These are phyloP conservation scores for Diarsia brunnea DNA, from an alignment of 2,888 invertebrate species.

Conservation along the genomic window DNA sequence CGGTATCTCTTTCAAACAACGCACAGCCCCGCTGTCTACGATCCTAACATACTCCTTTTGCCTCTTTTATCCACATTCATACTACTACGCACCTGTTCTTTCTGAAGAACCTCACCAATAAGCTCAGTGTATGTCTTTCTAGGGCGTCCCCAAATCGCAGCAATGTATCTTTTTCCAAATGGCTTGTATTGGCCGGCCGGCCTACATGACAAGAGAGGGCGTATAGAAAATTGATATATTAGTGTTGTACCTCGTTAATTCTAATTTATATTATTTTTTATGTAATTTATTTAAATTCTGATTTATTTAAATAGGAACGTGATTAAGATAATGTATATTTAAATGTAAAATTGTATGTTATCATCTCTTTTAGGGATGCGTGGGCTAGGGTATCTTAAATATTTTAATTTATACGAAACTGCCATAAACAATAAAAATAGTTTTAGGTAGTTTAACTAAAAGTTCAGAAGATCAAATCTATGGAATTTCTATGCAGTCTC, in stretches of 20 bases:
- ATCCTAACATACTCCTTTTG: too few relatives aligned
- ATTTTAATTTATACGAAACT: conserved; percentile 39
- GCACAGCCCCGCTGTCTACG: too few relatives aligned
- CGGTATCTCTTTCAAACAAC: too few relatives aligned
- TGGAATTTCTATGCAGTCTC: conserved; percentile 6
- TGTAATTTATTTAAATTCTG: conserved; percentile 47
- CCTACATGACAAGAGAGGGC: conserved; percentile 29
- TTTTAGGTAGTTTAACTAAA: neutral
- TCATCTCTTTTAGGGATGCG: conserved; percentile 15
- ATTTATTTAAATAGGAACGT: conserved; percentile 46
- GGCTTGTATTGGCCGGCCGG: neutral
- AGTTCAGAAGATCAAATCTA: conserved; percentile 28
- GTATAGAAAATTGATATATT: conserved; percentile 48
- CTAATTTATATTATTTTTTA: conserved; percentile 42
- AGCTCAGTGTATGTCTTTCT: too few relatives aligned
- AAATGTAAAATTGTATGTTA: conserved; percentile 27
- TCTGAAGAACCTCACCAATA: too few relatives aligned
- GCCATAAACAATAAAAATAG: conserved; percentile 5
- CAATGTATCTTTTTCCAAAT: conserved; percentile 11
- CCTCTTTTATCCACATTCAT: too few relatives aligned
- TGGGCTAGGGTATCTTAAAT: conserved; percentile 29
- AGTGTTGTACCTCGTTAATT: conserved; percentile 30
- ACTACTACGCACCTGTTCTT: too few relatives aligned
- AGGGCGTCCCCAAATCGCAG: too few relatives aligned
- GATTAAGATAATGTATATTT: conserved; percentile 49